Base-by-base conservation (phyloP, 2,888 invertebrate species). In the Spilarctia lutea region DNA sequence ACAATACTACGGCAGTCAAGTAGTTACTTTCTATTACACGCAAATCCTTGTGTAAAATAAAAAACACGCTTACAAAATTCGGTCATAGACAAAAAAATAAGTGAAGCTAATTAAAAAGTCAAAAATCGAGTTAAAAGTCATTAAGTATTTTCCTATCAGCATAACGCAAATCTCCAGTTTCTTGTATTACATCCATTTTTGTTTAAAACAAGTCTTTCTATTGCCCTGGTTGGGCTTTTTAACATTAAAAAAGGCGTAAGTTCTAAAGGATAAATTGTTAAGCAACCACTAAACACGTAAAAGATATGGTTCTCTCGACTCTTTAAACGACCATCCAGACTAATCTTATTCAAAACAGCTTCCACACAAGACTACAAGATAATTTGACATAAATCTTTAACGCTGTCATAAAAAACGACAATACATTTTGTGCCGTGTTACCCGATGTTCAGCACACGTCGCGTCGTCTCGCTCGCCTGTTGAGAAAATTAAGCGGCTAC, bases 341-440 rank as follows among this genome's bases (percentile, higher is more conserved):
- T 71, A 73, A 73, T 70, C 45, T 65, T 75, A 80, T 83, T 82
- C 84, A 82, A 82, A 81, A 75, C 76, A 76, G 81, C 82, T 75
- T 82, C 80, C 76, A 84, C 78, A 78, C 69, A 81, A 83, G 83
- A 84, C 84, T 82, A 81, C 83, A 80, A 82, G 78, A 83, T 83
- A 84, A 83, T 84, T 83, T 84, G 81, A 78, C 85, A 82, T 83
- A 78, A 85, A 84, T 83, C 83, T 83, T 76, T 76, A 56, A 78
- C 71, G 60, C 68, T 78, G 77, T 84, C 83, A 84, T 84, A 84
- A 83, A 85, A 84, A 84, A 82, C 78, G 81, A 80, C 79, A 83
- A 81, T 82, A 80, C 76, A 80, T 80, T 82, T 82, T 81, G 85
- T 81, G 81, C 82, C 79, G 81, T 83, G 85, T 85, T 80, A 75